Evolutionary conservation across 2,113 vertebrate genomes (phyloP).

Genomic region (Brachyhypopomus gauderio): DNA sequence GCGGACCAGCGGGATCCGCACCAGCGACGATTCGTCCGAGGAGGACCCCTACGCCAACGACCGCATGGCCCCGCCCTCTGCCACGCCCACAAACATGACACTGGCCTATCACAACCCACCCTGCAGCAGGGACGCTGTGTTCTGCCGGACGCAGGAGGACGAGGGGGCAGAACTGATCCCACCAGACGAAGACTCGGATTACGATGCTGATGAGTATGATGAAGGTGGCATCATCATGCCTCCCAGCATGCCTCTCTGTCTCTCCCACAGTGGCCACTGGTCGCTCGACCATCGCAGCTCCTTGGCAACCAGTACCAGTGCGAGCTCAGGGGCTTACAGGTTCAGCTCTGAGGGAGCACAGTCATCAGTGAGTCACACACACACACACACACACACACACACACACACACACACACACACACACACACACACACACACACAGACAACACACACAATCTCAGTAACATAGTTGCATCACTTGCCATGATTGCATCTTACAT

Average conservation of each 20-base stretch:
- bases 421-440: background rate
- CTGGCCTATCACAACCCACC: slow-evolving; percentile 71
- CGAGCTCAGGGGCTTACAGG: slow-evolving; percentile 89
- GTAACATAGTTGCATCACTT: too few species aligned
- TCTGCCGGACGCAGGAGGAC: slow-evolving; percentile 71
- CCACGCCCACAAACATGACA: slow-evolving; percentile 63
- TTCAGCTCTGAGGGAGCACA: slow-evolving; percentile 95
- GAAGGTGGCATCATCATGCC: slow-evolving; percentile 87
- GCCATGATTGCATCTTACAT: background rate
- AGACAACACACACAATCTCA: background rate
- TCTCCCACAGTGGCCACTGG: slow-evolving; percentile 86
- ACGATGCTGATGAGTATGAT: slow-evolving; percentile 88
- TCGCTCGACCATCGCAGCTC: slow-evolving; percentile 90
- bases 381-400: too few species aligned
- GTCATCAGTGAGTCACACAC: slow-evolving; percentile 84
- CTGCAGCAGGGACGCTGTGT: slow-evolving; percentile 78
- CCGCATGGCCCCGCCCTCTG: slow-evolving; percentile 71
- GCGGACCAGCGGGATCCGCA: slow-evolving; percentile 94
- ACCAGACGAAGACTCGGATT: slow-evolving; percentile 88
- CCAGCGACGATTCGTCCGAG: slow-evolving; percentile 95
- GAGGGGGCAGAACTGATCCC: slow-evolving; percentile 79
- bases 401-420: background rate
- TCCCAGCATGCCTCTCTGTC: slow-evolving; percentile 86
- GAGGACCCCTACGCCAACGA: slow-evolving; percentile 97
- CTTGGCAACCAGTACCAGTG: slow-evolving; percentile 91